phyloP scores from a whole-genome alignment of 2,113 vertebrate species.

The Leucopsar rothschildi region DNA sequence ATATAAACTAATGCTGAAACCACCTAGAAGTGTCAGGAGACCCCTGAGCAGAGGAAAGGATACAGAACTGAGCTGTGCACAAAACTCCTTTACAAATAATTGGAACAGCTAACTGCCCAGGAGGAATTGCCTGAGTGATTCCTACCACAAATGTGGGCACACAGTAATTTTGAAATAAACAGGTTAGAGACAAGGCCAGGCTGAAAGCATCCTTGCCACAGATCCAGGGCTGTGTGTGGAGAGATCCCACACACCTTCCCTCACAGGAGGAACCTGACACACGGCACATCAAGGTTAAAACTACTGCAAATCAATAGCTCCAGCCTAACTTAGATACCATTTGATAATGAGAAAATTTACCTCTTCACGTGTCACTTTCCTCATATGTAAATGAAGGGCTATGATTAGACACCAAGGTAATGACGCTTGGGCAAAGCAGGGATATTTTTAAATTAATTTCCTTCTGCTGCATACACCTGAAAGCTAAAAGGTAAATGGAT shows the following conservation, averaged over 20 bases:
- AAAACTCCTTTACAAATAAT: conserved; percentile 23
- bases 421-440: conserved; percentile 32
- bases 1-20: conserved; percentile 43
- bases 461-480: conserved; percentile 10
- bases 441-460: conserved; percentile 31
- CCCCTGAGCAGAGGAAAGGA: neutral
- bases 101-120: neutral
- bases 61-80: neutral
- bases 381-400: conserved; percentile 55
- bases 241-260: neutral
- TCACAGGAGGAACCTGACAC: neutral
- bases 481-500: neutral
- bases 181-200: neutral
- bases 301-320: neutral
- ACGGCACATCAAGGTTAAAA: neutral
- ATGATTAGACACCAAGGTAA: conserved; percentile 46
- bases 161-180: neutral
- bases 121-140: neutral
- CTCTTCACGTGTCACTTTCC: conserved; percentile 39
- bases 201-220: neutral
- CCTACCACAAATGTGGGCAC: neutral
- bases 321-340: neutral
- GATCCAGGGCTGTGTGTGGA: accelerated
- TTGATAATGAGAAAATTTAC: conserved; percentile 44
- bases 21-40: neutral